These are phyloP conservation scores for Epirrhoe tristata DNA, from an alignment of 2,888 invertebrate species.

Conservation along the genomic window DNA sequence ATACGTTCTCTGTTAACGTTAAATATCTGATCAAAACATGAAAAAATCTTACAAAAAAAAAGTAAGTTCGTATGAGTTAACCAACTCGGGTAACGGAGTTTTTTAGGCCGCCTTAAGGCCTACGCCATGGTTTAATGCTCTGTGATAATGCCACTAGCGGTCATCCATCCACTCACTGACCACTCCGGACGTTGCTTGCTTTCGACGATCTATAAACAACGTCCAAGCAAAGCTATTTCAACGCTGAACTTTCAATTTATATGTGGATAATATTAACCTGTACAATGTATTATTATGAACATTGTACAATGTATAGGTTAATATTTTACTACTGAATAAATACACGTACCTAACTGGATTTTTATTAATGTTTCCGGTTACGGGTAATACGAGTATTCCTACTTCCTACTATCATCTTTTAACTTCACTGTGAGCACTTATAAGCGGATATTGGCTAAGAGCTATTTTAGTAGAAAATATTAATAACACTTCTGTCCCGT, in stretches of 20 bases:
- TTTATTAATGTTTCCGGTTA: slow-evolving; percentile 1
- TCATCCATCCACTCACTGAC: too few relatives aligned
- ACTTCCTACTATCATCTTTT: slow-evolving; percentile 1
- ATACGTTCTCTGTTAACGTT: neutral
- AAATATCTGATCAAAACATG: neutral
- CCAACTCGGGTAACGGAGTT: too few relatives aligned
- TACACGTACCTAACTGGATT: neutral
- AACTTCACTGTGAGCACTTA: neutral
- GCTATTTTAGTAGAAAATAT: neutral
- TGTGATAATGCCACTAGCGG: too few relatives aligned
- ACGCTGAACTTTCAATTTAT: neutral
- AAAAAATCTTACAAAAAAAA: neutral
- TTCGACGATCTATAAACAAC: too few relatives aligned
- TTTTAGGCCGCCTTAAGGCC: too few relatives aligned
- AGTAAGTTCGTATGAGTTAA: too few relatives aligned
- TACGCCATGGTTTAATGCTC: too few relatives aligned
- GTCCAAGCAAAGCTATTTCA: neutral
- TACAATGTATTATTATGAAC: too few relatives aligned
- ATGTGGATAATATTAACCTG: too few relatives aligned
- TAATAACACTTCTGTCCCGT: neutral
- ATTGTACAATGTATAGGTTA: neutral
- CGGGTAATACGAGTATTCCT: neutral
- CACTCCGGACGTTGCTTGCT: too few relatives aligned
- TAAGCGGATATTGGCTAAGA: neutral
- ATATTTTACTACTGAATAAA: neutral